These are phyloP conservation scores for Ptychoptera contaminata DNA, from an alignment of 2,888 invertebrate genomes.

Conservation along the genomic window DNA sequence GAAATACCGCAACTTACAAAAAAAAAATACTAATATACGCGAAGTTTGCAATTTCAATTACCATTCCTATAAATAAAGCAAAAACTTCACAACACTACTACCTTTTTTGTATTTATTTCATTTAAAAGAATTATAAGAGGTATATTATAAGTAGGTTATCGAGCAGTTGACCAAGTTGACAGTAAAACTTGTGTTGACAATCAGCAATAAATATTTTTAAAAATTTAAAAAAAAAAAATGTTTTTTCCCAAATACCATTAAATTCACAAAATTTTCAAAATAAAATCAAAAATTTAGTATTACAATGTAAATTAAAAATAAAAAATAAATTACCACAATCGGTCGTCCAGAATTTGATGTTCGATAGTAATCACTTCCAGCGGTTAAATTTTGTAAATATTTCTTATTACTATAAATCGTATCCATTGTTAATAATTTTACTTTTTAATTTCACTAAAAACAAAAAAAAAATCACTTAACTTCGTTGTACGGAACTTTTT, in stretches of 20 bases:
- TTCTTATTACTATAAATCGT: slow-evolving; percentile 32
- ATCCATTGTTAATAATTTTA: slow-evolving; percentile 20
- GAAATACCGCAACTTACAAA: too few relatives aligned
- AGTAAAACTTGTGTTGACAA: neutral
- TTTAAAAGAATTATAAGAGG: too few relatives aligned
- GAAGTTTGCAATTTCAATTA: too few relatives aligned
- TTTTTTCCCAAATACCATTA: neutral
- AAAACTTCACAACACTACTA: too few relatives aligned
- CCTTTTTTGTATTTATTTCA: too few relatives aligned
- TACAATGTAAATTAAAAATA: neutral
- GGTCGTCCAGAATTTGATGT: slow-evolving; percentile 24
- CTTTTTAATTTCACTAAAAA: neutral
- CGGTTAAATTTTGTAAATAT: slow-evolving; percentile 29
- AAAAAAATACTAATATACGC: too few relatives aligned
- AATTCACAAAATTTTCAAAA: neutral
- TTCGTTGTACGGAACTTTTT: neutral
- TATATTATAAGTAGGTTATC: neutral
- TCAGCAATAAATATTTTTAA: neutral
- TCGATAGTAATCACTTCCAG: slow-evolving; percentile 29
- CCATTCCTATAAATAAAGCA: too few relatives aligned
- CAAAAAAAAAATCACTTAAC: neutral
- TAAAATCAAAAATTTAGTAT: neutral
- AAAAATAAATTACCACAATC: slow-evolving; percentile 22
- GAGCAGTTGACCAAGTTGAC: neutral
- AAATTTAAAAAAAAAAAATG: too few relatives aligned